Base-by-base conservation (phyloP, 2,888 invertebrate species). In the Hololepta plana region DNA sequence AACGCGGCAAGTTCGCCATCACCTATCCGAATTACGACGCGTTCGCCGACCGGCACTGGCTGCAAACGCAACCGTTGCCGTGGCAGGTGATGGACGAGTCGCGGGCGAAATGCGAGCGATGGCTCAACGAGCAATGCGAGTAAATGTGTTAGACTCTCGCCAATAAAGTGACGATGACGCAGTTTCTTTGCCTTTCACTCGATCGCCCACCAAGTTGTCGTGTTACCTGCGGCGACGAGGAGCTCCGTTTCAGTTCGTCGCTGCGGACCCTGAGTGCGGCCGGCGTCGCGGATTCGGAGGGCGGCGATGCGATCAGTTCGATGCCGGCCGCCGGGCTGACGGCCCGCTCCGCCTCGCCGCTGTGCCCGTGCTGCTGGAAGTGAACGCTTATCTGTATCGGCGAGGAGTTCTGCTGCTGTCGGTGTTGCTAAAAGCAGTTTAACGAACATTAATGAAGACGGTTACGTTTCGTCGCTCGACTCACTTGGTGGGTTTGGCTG, bases 191-290 rank as follows among this genome's bases (percentile, higher is more conserved):
- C 7, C 6, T 17, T 17, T 8, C 6, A 17, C 8, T 17, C 17
- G 8, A 17, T 17, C 8, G 9, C 7, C 9, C 7, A 21, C 27
- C 11, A 7, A 23, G 9, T n/a, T 26, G 20, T 21, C 8, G 7
- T 26, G 38, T 40, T 42, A 68, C 69, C 58, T 67, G 67, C 21
- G 69, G 69, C 29, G 67, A 65, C 11, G 69, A 71, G 30, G 61
- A 59, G 36, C 67, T 65, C 31, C 70, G 53, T 37, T 64, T 62
- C 13, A 70, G 48, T 44, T 70, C 70, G 34, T 69, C 66, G 23
- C 61, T 59, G 39, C 63, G 57, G 22, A 67, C 60, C 34, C 67
- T 52, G 33, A 46, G 43, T 24, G 41, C 51, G 32, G 41, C 42
- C 20, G 35, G 43, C 23, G 41, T 40, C 32, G 38, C 39, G 30